Percentiles rank a stretch among this genome's conserved stretches.
Conservation (phyloP, 2,113 vertebrate genomes). For the Rhinolophus ferrumequinum region DNA sequence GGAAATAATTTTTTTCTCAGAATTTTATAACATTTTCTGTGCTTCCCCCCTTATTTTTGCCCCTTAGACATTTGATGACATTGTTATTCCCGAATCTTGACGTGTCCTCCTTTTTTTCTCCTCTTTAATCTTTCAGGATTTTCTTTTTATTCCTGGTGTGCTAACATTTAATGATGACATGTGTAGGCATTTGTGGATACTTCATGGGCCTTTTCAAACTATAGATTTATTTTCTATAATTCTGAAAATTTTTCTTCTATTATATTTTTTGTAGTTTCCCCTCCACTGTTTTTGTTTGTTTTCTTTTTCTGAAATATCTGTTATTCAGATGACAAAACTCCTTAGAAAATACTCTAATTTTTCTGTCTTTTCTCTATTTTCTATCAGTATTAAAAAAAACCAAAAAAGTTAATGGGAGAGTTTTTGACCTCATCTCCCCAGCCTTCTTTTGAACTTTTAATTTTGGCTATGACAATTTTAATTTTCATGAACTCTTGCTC, state of each 20-base stretch:
- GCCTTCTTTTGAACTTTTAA: not conserved
- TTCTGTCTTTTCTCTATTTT: not conserved
- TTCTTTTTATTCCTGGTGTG: not conserved
- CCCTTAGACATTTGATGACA: not conserved
- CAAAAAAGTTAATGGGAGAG: not conserved
- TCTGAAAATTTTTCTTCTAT: not conserved
- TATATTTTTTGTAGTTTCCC: not conserved
- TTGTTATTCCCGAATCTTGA: not conserved
- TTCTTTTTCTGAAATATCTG: not conserved
- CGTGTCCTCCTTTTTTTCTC: not conserved
- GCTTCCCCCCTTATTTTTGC: not conserved
- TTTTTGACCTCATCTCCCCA: not conserved
- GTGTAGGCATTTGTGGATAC: not conserved
- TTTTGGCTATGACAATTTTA: not conserved
- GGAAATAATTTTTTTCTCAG: slow-evolving; percentile 8
- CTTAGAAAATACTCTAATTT: not conserved
- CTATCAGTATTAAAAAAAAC: not conserved
- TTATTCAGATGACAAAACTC: not conserved
- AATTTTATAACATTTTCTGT: not conserved
- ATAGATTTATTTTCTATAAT: not conserved
- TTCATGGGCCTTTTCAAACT: not conserved
- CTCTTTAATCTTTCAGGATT: not conserved
- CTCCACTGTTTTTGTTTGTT: not conserved
- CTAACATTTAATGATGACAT: not conserved
- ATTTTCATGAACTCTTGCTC: not conserved